These are phyloP conservation scores for Emydoidea blandingii DNA, from an alignment of 2,797 vertebrate species.

Conservation along the genomic window DNA sequence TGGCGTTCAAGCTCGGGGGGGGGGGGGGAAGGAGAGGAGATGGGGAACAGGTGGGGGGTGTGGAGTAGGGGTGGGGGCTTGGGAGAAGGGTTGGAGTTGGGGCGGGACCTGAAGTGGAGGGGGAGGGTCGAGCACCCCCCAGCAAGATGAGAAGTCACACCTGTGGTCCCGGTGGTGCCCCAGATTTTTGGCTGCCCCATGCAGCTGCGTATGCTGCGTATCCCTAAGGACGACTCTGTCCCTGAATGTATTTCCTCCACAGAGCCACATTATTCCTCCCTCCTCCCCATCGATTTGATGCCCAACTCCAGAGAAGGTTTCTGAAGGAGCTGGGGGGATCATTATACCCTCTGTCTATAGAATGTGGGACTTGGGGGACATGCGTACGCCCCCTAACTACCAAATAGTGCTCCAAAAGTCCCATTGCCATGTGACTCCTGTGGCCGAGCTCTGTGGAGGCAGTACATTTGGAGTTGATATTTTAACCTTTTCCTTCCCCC, in stretches of 20 bases:
- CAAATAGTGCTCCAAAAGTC: neutral
- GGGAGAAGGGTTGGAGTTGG: too few relatives aligned
- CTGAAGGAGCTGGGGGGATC: neutral
- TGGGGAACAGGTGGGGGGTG: too few relatives aligned
- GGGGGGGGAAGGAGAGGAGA: too few relatives aligned
- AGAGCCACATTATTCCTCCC: neutral
- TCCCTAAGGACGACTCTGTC: neutral
- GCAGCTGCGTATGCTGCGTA: too few relatives aligned
- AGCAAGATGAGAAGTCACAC: too few relatives aligned
- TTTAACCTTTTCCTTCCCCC: neutral
- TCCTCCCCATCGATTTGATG: neutral
- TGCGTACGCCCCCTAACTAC: neutral
- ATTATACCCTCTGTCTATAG: neutral
- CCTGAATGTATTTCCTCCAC: neutral
- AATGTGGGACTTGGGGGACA: neutral
- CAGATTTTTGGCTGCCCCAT: too few relatives aligned
- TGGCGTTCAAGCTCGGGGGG: too few relatives aligned
- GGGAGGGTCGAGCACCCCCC: too few relatives aligned
- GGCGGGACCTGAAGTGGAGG: too few relatives aligned
- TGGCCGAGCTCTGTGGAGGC: neutral
- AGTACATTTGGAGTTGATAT: neutral
- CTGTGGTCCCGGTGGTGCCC: too few relatives aligned
- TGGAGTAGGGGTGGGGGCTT: too few relatives aligned
- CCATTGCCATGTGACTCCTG: neutral
- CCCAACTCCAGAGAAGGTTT: neutral